Conservation (phyloP, 2,888 invertebrate genomes). For the Alsophila aescularia region DNA sequence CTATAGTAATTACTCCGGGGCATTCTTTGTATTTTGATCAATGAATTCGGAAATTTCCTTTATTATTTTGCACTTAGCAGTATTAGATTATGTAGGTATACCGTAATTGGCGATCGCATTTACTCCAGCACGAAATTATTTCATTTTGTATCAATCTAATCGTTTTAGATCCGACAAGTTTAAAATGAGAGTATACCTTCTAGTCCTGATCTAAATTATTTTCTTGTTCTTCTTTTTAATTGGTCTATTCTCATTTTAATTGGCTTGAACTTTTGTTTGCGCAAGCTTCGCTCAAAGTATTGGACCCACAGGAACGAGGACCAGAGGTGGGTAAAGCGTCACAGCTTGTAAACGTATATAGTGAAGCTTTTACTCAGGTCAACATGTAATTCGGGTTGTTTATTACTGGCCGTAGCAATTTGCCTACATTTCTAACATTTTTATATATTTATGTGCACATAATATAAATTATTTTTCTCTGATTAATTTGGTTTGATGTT, state of each 20-base stretch:
- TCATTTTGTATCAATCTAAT: neutral
- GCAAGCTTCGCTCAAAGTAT: conserved; percentile 81
- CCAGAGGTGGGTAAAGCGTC: conserved; percentile 66
- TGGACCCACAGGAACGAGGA: conserved; percentile 78
- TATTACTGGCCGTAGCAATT: too few species aligned
- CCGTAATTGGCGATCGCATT: conserved; percentile 26
- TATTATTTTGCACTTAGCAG: conserved; percentile 26
- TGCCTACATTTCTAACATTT: too few species aligned
- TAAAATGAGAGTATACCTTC: conserved; percentile 34
- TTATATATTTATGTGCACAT: too few species aligned
- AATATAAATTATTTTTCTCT: too few species aligned
- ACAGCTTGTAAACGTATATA: conserved; percentile 14
- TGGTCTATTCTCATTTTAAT: conserved; percentile 73
- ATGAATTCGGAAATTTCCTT: neutral
- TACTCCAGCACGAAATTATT: conserved; percentile 18
- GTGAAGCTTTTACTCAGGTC: neutral
- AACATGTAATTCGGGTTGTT: neutral
- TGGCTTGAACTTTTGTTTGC: conserved; percentile 83
- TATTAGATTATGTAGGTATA: conserved; percentile 9
- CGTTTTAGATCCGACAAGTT: conserved; percentile 23
- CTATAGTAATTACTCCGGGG: too few species aligned
- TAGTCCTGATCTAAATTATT: neutral
- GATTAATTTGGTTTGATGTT: too few species aligned
- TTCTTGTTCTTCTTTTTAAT: conserved; percentile 26
- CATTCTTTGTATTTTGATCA: neutral